A percentile compares a stretch with the other conserved stretches of the same genome.
Evolutionary conservation across 2,113 vertebrate genomes (phyloP).

Genomic region (Apodemus speciosus): DNA sequence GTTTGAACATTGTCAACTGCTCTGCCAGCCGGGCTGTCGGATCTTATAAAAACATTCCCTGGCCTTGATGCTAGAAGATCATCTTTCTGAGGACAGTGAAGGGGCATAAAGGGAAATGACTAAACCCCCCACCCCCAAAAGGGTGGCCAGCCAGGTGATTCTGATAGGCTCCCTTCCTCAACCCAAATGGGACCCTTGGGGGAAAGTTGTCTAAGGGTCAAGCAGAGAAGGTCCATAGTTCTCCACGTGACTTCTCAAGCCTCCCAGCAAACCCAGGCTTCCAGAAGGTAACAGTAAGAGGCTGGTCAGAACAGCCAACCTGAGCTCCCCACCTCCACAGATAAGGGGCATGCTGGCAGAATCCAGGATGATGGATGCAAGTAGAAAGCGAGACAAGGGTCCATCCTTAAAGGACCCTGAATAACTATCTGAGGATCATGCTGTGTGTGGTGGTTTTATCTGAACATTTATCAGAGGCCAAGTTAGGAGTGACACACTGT

Average conservation of each 20-base stretch:
- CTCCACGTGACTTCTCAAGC: neutral
- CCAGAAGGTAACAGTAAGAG: neutral
- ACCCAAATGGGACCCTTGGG: no score
- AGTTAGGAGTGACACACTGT: neutral
- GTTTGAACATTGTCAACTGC: neutral
- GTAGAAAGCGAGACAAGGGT: neutral
- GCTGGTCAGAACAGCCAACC: neutral
- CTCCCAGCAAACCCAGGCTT: neutral
- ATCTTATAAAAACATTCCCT: neutral
- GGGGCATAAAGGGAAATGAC: rapidly evolving
- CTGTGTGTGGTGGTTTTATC: no score
- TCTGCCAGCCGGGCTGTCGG: neutral
- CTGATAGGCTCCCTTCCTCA: neutral
- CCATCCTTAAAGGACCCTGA: neutral
- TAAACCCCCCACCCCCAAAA: neutral
- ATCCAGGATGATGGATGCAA: neutral
- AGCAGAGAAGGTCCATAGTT: neutral
- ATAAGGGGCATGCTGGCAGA: neutral
- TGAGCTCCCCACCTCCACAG: neutral
- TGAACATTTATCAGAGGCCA: neutral
- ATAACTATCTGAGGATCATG: neutral
- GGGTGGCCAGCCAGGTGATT: neutral
- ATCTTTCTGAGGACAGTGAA: neutral
- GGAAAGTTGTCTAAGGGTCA: neutral
- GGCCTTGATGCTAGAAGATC: neutral